These are phyloP conservation scores for Phrixothrix hirtus DNA, from an alignment of 2,888 invertebrate genomes.

Conservation along the genomic window DNA sequence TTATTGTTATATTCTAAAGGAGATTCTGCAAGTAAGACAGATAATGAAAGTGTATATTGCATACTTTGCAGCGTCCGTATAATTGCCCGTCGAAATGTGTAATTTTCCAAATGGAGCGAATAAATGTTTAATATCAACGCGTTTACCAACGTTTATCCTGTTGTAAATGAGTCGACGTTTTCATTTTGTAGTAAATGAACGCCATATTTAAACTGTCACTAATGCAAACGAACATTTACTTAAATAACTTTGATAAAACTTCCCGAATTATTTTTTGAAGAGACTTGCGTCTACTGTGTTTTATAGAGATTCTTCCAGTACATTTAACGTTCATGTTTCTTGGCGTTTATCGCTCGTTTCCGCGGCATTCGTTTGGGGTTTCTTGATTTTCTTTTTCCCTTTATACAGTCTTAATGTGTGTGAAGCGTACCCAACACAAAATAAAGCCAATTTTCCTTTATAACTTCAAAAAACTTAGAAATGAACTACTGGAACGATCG, in stretches of 20 bases:
- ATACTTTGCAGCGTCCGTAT: conserved; percentile 38
- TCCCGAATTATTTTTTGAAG: conserved; percentile 25
- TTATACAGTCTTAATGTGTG: conserved; percentile 23
- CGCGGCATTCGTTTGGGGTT: conserved; percentile 35
- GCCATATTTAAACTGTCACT: conserved; percentile 22
- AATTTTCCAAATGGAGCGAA: conserved; percentile 42
- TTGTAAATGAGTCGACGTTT: conserved; percentile 37
- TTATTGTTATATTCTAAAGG: conserved; percentile 36
- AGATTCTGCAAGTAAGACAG: conserved; percentile 34
- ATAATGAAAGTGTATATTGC: conserved; percentile 41
- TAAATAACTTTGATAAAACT: conserved; percentile 21
- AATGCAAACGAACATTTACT: conserved; percentile 24
- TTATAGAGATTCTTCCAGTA: conserved; percentile 41
- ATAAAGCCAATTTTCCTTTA: conserved; percentile 36
- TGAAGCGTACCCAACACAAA: conserved; percentile 23
- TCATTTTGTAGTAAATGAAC: conserved; percentile 25
- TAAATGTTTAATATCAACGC: conserved; percentile 41
- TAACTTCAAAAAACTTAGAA: conserved; percentile 27
- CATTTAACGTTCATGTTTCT: conserved; percentile 43
- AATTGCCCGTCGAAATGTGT: conserved; percentile 41
- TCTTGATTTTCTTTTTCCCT: conserved; percentile 36
- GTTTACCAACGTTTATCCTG: conserved; percentile 36
- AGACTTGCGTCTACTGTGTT: conserved; percentile 31
- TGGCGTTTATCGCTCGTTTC: conserved; percentile 40
- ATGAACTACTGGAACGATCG: neutral